These are phyloP conservation scores for Lordiphosa stackelbergi DNA, from an alignment of 1,140 invertebrate genomes.

Conservation along the genomic window DNA sequence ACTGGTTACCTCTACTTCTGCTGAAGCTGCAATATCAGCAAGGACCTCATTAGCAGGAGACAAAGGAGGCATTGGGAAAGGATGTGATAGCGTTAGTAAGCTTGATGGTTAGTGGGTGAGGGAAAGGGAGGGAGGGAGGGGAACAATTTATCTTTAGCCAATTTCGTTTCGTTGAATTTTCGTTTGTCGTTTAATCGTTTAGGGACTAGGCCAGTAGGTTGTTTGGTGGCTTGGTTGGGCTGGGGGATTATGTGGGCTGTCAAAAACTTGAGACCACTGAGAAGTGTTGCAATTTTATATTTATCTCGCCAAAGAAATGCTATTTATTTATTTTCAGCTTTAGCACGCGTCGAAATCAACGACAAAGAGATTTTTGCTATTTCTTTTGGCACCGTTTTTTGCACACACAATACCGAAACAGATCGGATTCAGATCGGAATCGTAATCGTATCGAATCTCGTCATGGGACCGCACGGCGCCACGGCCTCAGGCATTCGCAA, in stretches of 20 bases:
- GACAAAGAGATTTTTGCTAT: constrained; percentile 28
- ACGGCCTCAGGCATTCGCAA: constrained; percentile 53
- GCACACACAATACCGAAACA: constrained; percentile 24
- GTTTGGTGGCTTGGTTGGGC: background rate
- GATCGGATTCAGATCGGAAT: constrained; percentile 32
- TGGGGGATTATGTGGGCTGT: constrained; percentile 35
- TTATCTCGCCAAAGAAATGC: constrained; percentile 53
- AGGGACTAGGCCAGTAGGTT: constrained; percentile 13
- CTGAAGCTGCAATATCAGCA: constrained; percentile 60
- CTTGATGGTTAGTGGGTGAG: constrained; percentile 32
- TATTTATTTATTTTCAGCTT: constrained; percentile 48
- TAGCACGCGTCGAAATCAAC: constrained; percentile 47
- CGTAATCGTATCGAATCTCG: constrained; percentile 50
- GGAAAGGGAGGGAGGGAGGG: background rate
- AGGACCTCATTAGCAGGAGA: constrained; percentile 54
- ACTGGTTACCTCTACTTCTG: constrained; percentile 10
- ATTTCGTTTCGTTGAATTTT: constrained; percentile 41
- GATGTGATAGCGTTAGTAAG: background rate
- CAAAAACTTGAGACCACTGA: constrained; percentile 61
- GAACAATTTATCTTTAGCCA: constrained; percentile 24
- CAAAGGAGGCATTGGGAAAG: constrained; percentile 46
- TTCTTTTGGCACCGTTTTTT: constrained; percentile 46
- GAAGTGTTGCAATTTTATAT: constrained; percentile 55
- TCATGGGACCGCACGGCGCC: constrained; percentile 28
- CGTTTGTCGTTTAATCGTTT: constrained; percentile 21